Conservation (phyloP, 2,113 vertebrate genomes). For the Poicephalus gulielmi region DNA sequence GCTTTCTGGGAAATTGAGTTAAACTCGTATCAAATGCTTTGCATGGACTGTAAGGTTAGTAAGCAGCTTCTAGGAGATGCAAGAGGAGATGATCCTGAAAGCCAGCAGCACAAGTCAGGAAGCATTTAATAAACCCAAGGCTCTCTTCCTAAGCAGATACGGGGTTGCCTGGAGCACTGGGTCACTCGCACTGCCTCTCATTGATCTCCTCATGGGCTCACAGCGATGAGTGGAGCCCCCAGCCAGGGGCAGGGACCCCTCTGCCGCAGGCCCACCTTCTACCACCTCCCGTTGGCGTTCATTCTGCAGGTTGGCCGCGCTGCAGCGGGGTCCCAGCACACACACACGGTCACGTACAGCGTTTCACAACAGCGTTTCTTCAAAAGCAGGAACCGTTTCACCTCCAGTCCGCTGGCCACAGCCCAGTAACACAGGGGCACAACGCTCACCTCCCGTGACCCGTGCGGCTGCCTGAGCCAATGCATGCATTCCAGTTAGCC, state of each 20-base stretch:
- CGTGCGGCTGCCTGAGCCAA: fast-evolving
- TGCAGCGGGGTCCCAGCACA: not conserved
- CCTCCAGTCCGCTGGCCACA: not conserved
- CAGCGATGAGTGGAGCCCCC: not conserved
- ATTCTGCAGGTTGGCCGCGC: fast-evolving
- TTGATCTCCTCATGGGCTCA: not conserved
- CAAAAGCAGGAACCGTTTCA: not conserved
- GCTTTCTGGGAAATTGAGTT: not conserved
- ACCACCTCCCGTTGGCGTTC: not conserved
- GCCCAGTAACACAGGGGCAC: not conserved
- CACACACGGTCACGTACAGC: fast-evolving
- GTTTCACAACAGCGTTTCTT: not conserved
- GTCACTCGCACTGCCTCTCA: not conserved
- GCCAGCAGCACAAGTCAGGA: not conserved
- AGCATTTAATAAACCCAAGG: not conserved
- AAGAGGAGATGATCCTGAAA: not conserved
- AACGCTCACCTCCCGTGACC: not conserved
- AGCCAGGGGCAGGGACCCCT: not conserved
- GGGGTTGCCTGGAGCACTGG: not conserved
- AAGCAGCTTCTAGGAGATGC: not conserved
- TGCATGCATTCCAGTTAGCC: fast-evolving
- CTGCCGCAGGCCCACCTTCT: not conserved
- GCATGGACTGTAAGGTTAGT: not conserved
- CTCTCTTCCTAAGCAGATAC: not conserved
- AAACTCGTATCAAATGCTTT: not conserved